phyloP scores from a whole-genome alignment of 2,797 vertebrate genomes.

The Babyrousa celebensis region DNA sequence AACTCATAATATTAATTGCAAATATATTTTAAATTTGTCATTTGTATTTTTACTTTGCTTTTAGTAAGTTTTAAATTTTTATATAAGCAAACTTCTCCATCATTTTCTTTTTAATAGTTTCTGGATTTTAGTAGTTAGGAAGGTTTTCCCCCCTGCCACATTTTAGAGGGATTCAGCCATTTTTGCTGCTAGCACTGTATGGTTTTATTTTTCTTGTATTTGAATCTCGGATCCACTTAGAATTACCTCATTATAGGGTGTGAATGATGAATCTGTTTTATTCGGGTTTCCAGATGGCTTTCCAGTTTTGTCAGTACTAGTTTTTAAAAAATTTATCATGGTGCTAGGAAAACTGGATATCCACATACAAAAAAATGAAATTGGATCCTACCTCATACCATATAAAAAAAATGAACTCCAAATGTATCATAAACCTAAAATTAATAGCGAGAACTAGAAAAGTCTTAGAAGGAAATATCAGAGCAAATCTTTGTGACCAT shows the following conservation, averaged over 20 bases:
- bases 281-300: conserved; percentile 11
- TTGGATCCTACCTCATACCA: background rate
- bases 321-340: background rate
- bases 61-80: background rate
- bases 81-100: background rate
- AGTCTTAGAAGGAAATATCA: background rate
- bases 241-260: background rate
- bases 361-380: background rate
- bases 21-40: background rate
- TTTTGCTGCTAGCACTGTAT: background rate
- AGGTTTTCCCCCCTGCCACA: background rate
- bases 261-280: conserved; percentile 2
- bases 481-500: background rate
- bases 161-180: background rate
- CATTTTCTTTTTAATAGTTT: background rate
- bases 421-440: background rate
- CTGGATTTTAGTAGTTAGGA: background rate
- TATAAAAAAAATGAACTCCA: background rate
- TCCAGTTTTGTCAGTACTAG: background rate
- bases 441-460: conserved; percentile 10
- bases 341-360: background rate
- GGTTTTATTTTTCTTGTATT: background rate
- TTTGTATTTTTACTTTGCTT: background rate
- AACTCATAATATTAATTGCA: background rate
- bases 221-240: conserved; percentile 13